Percentiles rank a stretch among this genome's conserved stretches.
Evolutionary conservation across 2,888 invertebrate genomes (phyloP).

Genomic region (Tribolium freemani): DNA sequence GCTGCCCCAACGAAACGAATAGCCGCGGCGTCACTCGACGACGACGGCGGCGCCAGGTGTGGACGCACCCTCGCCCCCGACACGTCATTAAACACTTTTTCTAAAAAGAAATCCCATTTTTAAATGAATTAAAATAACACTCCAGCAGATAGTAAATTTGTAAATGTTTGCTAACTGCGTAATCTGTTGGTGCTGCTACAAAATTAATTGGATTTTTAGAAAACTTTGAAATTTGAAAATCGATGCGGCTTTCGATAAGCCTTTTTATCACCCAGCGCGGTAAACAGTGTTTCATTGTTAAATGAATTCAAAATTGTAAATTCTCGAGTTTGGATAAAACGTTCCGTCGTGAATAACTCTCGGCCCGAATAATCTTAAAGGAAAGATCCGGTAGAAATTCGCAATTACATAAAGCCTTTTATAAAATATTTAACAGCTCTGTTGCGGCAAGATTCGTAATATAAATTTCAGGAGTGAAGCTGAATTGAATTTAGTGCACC

Average conservation of each 20-base stretch:
- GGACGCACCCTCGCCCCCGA: background rate
- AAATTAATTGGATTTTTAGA: no score
- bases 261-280: no score
- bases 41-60: slow-evolving; percentile 31
- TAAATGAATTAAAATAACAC: background rate
- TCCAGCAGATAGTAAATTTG: no score
- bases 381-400: slow-evolving; percentile 25
- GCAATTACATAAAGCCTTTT: slow-evolving; percentile 31
- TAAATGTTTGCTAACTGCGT: no score
- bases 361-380: slow-evolving; percentile 13
- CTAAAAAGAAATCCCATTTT: background rate
- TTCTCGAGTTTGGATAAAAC: background rate
- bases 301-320: background rate
- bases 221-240: no score
- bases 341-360: background rate
- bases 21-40: slow-evolving; percentile 42
- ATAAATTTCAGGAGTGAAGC: slow-evolving; percentile 14
- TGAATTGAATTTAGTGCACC: slow-evolving; percentile 22
- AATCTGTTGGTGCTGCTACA: no score
- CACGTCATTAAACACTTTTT: background rate
- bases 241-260: no score
- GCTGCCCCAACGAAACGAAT: slow-evolving; percentile 52
- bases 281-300: background rate
- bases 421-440: slow-evolving; percentile 33
- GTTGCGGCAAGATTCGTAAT: slow-evolving; percentile 31